Base-by-base conservation (phyloP, 2,888 invertebrate genomes). In the Petrolisthes cinctipes region DNA sequence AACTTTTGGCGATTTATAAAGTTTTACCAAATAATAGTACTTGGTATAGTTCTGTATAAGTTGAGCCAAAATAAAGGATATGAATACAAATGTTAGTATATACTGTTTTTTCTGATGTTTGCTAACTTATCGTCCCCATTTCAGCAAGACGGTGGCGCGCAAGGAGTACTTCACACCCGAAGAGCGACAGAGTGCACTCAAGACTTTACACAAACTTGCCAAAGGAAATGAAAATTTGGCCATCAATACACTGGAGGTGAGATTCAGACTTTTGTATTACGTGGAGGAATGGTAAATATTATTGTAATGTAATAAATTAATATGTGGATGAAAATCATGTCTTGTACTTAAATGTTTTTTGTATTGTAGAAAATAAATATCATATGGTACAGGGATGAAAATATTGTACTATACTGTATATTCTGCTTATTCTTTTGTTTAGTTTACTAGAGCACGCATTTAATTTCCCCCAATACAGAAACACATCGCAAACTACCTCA, bases 141-240 rank as follows among this genome's bases (percentile, higher is more conserved):
- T 53, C 66, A 82, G 82, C 56, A 82, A 82, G 82, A 51, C 66
- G 66, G 80, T 81, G 80, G 82, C 5, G 61, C 53, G 68, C 66
- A 82, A 82, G 82, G 82, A 82, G 61, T 82, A 82, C 82, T 68
- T 82, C 66, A 68, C 82, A 14, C 66, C 82, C 5, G 82, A 82
- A 68, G 82, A 82, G 82, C 51, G 53, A 7, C 82, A 68, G 68
- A 82, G 68, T 68, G 82, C 68, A 17, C 17, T 82, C 66, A 66
- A 61, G 51, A 37, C n/a, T 23, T 37, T 51, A 68, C 66, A 82
- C 66, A 82, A 82, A 11, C 82, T 82, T 6, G n/a, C 82, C n/a
- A 66, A 66, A 11, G 68, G 82, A 17, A 68, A 20, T 51, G 82
- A 66, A 14, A 68, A 53, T 20, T 17, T 82, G 7, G 17, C 82